These are phyloP conservation scores for Atopsyche davidsoni DNA, from an alignment of 1,140 invertebrate genomes.

Conservation along the genomic window DNA sequence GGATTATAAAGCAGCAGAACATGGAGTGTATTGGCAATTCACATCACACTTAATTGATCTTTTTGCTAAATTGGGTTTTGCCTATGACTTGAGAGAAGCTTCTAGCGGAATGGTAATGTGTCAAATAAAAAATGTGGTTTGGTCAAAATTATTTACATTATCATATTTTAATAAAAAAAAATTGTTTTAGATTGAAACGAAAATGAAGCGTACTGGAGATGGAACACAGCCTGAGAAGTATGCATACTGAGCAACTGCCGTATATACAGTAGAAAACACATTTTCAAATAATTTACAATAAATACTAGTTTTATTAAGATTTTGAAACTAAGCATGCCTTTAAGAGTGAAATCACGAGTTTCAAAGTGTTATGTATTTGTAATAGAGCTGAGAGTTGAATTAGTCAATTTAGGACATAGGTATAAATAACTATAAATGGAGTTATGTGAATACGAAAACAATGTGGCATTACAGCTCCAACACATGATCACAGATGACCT, in stretches of 20 bases:
- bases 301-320: no score
- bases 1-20: constrained; percentile 64
- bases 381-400: no score
- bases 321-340: no score
- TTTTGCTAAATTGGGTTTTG: constrained; percentile 46
- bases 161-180: neutral
- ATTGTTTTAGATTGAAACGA: constrained; percentile 1
- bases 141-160: neutral
- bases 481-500: constrained; percentile 7
- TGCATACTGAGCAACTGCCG: no score
- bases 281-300: no score
- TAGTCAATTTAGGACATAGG: no score
- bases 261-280: no score
- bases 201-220: constrained; percentile 10
- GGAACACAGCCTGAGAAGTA: no score
- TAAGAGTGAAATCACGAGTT: no score
- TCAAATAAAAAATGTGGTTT: neutral
- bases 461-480: neutral
- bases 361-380: no score
- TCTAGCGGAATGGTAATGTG: constrained; percentile 44
- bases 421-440: neutral
- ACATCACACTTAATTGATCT: constrained; percentile 47
- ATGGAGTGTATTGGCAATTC: constrained; percentile 41
- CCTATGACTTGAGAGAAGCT: constrained; percentile 59
- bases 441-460: neutral